Base-by-base conservation (phyloP, 1,140 invertebrate genomes). In the Apis dorsata region DNA sequence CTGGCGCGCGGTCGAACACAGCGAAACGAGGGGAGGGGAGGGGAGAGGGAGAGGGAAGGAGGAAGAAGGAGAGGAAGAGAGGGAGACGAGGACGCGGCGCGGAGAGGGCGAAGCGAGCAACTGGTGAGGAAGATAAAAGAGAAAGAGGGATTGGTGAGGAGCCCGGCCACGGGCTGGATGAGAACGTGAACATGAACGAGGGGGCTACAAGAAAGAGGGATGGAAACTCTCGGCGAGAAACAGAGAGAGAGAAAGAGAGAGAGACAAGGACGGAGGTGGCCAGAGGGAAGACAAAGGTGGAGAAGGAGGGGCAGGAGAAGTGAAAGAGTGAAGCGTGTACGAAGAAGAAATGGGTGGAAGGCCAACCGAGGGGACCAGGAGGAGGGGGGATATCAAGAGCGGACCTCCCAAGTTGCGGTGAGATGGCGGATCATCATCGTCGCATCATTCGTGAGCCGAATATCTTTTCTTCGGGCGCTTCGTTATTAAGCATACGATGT, bases 381-480 rank as follows among this genome's bases (percentile, higher is more conserved):
- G 83, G 71, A 65, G 84, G 72, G 71, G 92, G 91, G 87, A 92
- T 93, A 94, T 94, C 93, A 91, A 94, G 93, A 94, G 93, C 92
- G 92, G 93, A 94, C 93, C 93, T 94, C 93, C 93, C 93, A 94
- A 94, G 93, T 93, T 91, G 93, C 93, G 92, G 85, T 88, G 93
- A 93, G 93, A 94, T 94, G 93, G 93, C 93, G 91, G 93, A 93
- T 94, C 92, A 93, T 94, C 93, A 92, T 93, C 91, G 89, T 92
- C 92, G 91, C 92, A 91, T 93, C 92, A 94, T 91, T 90, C 92
- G 92, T 93, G 92, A 91, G 92, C 90, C 91, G 92, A 93, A 93
- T 92, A 91, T 89, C 79, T 71, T 72, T 72, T 70, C 69, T 34
- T 69, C 69, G 21, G 71, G 68, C n/a, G 53, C 62, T 71, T 82